Conservation (phyloP, 2,113 vertebrate genomes). For the Phrynocephalus versicolor region DNA sequence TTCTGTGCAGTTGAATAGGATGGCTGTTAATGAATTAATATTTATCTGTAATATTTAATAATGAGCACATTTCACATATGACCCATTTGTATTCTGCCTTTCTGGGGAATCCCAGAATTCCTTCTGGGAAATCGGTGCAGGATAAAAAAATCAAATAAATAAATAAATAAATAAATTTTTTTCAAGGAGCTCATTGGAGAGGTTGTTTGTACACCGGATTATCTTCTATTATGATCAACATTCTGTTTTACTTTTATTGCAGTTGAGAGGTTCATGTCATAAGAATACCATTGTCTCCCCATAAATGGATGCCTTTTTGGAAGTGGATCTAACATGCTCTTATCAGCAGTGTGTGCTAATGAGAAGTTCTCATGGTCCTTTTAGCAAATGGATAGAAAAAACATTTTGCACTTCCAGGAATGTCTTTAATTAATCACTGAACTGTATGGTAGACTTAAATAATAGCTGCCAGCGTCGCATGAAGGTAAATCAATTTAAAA, state of each 20-base stretch:
- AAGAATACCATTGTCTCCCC: neutral
- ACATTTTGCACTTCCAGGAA: neutral
- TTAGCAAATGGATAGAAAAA: neutral
- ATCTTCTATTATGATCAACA: neutral
- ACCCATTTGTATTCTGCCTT: neutral
- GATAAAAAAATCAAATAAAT: too few species aligned
- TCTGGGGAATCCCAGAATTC: too few species aligned
- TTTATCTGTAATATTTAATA: neutral
- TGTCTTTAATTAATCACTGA: conserved; percentile 6
- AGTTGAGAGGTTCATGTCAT: neutral
- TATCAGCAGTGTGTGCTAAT: neutral
- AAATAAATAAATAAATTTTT: too few species aligned
- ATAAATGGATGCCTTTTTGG: neutral
- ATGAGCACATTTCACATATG: neutral
- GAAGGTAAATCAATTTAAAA: neutral
- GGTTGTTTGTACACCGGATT: neutral
- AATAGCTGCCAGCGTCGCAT: neutral
- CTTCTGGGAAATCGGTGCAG: too few species aligned
- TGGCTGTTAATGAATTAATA: neutral
- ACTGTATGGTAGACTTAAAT: conserved; percentile 5
- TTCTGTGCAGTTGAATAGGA: neutral
- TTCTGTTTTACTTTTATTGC: neutral
- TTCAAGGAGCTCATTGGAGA: neutral
- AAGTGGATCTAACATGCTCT: neutral
- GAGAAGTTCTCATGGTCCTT: neutral